Base-by-base conservation (phyloP, 2,113 vertebrate species). In the Lanius ludovicianus region DNA sequence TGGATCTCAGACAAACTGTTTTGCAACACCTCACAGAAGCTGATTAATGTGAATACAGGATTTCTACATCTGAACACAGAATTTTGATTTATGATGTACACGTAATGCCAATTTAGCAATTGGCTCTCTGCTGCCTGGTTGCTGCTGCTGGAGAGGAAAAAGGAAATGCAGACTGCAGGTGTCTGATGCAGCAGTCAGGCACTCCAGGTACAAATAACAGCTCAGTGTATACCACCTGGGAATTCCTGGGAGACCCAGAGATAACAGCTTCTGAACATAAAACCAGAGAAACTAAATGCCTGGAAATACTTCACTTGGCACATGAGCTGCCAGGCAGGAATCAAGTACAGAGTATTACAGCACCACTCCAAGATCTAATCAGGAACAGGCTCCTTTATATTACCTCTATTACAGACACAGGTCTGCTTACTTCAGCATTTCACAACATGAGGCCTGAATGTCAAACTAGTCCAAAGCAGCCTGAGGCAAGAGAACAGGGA, bases 361-460 rank as follows among this genome's bases (percentile, higher is more conserved):
- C 73, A 87, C 47, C 23, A 35, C 21, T 52, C 56, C 57, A 41
- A 70, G 91, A 93, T 90, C 52, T 95, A 27, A 84, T 75, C 80
- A 68, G 28, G n/a, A 89, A 52, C 77, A 56, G 76, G 89, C 84
- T 89, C 80, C 60, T 64, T 63, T 75, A 16, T 57, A 62, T 69
- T 24, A n/a, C 57, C 20, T 52, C 2, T 21, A 59, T 60, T 60
- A 59, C 57, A 87, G 82, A 68, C 44, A 49, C 65, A 65, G n/a
- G 25, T 56, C 94, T 94, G 89, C 89, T 92, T 84, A 82, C 77
- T 75, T 82, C 84, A 94, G 91, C 94, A 85, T 95, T 94, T 95
- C 78, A 50, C 91, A 87, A 62, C 52, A 13, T 10, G 28, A 87
- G 55, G 85, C 57, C 77, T 64, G 22, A 84, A 55, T 71, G 93